phyloP scores from a whole-genome alignment of 2,797 vertebrate genomes.

The Leucoraja ocellata region DNA sequence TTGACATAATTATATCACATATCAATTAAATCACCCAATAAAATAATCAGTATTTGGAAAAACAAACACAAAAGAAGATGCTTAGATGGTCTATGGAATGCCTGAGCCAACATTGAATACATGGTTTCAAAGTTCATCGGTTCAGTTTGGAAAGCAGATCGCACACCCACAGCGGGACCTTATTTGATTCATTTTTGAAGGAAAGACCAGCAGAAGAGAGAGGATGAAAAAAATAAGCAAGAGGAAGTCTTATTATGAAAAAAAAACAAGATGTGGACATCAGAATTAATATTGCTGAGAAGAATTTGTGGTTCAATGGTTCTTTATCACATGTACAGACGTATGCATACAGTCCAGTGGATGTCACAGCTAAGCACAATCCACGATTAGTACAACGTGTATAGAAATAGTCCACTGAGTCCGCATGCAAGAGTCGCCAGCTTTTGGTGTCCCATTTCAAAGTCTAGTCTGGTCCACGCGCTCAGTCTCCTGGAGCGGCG shows the following conservation, averaged over 20 bases:
- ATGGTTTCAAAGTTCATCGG: not conserved
- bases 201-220: not conserved
- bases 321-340: too few species aligned
- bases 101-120: not conserved
- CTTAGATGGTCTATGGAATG: not conserved
- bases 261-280: not conserved
- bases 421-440: too few species aligned
- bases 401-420: too few species aligned
- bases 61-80: not conserved
- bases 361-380: too few species aligned
- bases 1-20: not conserved
- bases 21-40: not conserved
- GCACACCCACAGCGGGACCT: not conserved
- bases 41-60: constrained; percentile 1
- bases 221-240: not conserved
- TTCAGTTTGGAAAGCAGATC: not conserved
- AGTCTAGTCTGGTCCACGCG: too few species aligned
- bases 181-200: not conserved
- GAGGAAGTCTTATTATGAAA: not conserved
- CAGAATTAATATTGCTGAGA: not conserved
- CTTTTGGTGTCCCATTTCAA: too few species aligned
- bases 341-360: too few species aligned
- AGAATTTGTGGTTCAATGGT: not conserved
- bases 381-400: too few species aligned
- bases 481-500: too few species aligned